Evolutionary conservation across 1,140 invertebrate species (phyloP).

Genomic region (Drosophila paulistorum): DNA sequence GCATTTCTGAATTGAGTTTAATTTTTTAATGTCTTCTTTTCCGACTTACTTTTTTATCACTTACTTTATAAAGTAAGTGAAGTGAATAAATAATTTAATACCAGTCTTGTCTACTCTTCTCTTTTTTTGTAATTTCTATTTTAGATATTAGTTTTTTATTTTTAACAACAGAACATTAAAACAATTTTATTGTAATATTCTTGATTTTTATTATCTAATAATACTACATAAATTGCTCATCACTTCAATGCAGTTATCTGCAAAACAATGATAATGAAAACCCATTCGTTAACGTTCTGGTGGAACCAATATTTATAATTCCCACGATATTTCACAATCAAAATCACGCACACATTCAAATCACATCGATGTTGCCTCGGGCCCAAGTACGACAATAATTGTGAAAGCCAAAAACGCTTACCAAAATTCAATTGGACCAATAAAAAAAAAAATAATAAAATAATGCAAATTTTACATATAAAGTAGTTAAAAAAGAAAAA

Average conservation of each 20-base stretch:
- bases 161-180: background rate
- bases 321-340: constrained; percentile 7
- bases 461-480: constrained; percentile 36
- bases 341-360: constrained; percentile 21
- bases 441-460: constrained; percentile 13
- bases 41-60: too few relatives aligned
- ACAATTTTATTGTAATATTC: background rate
- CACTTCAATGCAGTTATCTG: constrained; percentile 8
- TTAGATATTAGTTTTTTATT: too few relatives aligned
- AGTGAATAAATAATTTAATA: too few relatives aligned
- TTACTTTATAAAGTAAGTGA: too few relatives aligned
- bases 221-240: background rate
- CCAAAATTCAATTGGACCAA: constrained; percentile 36
- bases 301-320: constrained; percentile 7
- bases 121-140: too few relatives aligned
- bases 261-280: too few relatives aligned
- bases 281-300: background rate
- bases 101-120: too few relatives aligned
- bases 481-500: constrained; percentile 22
- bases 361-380: constrained; percentile 12
- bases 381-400: background rate
- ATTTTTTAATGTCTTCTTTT: too few relatives aligned
- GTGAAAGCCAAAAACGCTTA: background rate
- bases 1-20: too few relatives aligned
- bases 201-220: background rate